These are phyloP conservation scores for Fistularia commersonii DNA, from an alignment of 2,797 vertebrate genomes.

Conservation along the genomic window DNA sequence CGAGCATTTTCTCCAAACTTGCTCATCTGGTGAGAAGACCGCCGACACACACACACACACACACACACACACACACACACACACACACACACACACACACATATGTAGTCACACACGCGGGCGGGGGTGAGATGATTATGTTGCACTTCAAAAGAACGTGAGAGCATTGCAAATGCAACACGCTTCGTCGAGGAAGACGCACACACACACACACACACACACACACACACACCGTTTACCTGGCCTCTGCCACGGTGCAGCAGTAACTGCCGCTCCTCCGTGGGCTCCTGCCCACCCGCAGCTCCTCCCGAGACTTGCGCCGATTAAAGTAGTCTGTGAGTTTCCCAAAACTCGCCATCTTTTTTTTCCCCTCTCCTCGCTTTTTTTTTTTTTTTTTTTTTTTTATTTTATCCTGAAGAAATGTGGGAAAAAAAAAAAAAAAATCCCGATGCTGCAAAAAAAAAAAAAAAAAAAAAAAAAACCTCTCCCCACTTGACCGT, in stretches of 20 bases:
- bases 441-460: constrained; percentile 1
- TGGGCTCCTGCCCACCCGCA: constrained; percentile 75
- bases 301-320: constrained; percentile 86
- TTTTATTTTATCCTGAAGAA: constrained; percentile 28
- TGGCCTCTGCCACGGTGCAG: constrained; percentile 87
- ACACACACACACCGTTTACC: constrained; percentile 70
- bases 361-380: constrained; percentile 4
- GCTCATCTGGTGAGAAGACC: too few species aligned
- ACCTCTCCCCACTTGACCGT: too few species aligned
- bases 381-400: constrained; percentile 5
- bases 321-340: constrained; percentile 92
- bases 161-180: not conserved
- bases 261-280: constrained; percentile 87
- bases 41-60: too few species aligned
- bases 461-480: too few species aligned
- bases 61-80: constrained; percentile 12
- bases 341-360: constrained; percentile 92
- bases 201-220: not conserved
- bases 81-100: too few species aligned
- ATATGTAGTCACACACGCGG: too few species aligned
- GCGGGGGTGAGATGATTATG: too few species aligned
- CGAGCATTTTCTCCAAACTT: too few species aligned
- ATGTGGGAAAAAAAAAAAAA: constrained; percentile 6
- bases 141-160: not conserved
- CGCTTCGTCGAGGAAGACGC: not conserved